Percentiles rank a stretch among this genome's conserved stretches.
These are phyloP conservation scores for Dolichallabes microphthalmus DNA, from an alignment of 2,113 vertebrate genomes.

Conservation along the genomic window DNA sequence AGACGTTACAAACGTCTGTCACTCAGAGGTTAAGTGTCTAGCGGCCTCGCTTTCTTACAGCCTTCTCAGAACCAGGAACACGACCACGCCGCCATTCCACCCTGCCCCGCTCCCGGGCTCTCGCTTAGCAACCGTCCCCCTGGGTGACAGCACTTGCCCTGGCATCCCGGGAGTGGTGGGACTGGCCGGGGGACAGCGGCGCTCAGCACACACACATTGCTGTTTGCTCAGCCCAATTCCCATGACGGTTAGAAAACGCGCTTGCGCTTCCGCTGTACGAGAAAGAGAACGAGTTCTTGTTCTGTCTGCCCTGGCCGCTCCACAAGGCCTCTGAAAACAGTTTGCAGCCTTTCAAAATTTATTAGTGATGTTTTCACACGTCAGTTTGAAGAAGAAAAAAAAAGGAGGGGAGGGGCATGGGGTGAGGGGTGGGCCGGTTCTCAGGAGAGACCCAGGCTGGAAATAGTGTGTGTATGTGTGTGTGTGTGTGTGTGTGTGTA, in stretches of 20 bases:
- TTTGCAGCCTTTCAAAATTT: slow-evolving; percentile 67
- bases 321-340: slow-evolving; percentile 70
- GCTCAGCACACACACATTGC: slow-evolving; percentile 70
- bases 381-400: slow-evolving; percentile 26
- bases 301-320: slow-evolving; percentile 59
- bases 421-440: not conserved
- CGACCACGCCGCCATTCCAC: slow-evolving; percentile 62
- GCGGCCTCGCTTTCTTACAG: slow-evolving; percentile 34
- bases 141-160: slow-evolving; percentile 69
- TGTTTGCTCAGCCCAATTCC: slow-evolving; percentile 79
- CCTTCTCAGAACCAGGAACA: slow-evolving; percentile 53
- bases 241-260: slow-evolving; percentile 71
- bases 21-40: slow-evolving; percentile 21
- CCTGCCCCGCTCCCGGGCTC: slow-evolving; percentile 58
- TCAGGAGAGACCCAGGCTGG: not conserved
- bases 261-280: slow-evolving; percentile 65
- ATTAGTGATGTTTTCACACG: slow-evolving; percentile 68
- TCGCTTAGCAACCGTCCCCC: slow-evolving; percentile 75
- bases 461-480: not conserved
- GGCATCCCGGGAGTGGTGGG: slow-evolving; percentile 67
- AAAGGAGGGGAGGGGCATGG: not conserved
- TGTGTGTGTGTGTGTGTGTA: slow-evolving; percentile 8
- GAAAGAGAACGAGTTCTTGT: slow-evolving; percentile 73
- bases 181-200: slow-evolving; percentile 53
- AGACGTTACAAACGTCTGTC: slow-evolving; percentile 27